Conservation (phyloP, 2,113 vertebrate species). For the Colistium nudipinnis region DNA sequence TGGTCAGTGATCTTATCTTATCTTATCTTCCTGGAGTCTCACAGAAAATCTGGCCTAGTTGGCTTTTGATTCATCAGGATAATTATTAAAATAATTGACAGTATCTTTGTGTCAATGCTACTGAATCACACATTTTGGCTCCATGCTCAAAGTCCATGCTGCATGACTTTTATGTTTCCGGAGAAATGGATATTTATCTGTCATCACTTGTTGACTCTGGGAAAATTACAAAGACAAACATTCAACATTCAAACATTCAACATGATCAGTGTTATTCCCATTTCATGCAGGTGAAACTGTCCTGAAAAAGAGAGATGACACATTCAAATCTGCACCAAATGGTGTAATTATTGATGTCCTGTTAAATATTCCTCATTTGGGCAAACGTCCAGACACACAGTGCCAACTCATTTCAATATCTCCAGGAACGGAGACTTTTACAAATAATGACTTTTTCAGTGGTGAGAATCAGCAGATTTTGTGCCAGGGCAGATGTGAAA, state of each 20-base stretch:
- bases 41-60: no score
- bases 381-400: slow-evolving; percentile 26
- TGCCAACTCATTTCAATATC: slow-evolving; percentile 56
- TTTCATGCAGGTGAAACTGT: slow-evolving; percentile 26
- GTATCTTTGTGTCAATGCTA: neutral
- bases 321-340: slow-evolving; percentile 33
- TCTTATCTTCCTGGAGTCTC: no score
- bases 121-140: neutral
- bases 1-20: no score
- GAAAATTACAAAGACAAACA: neutral
- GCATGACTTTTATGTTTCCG: neutral
- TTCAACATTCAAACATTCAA: slow-evolving; percentile 11
- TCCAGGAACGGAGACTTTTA: slow-evolving; percentile 32
- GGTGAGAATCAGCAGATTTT: slow-evolving; percentile 6
- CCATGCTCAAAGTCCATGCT: no score
- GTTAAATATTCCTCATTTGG: slow-evolving; percentile 44
- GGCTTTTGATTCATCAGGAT: no score
- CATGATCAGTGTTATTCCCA: slow-evolving; percentile 9
- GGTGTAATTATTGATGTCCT: slow-evolving; percentile 53
- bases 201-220: neutral
- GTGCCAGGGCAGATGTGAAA: neutral
- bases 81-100: neutral
- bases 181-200: neutral
- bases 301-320: slow-evolving; percentile 16
- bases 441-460: slow-evolving; percentile 23